Evolutionary conservation across 2,113 vertebrate genomes (phyloP), one percentile per base, ranked within the genome.

Genomic region (Rhinoderma darwinii): DNA sequence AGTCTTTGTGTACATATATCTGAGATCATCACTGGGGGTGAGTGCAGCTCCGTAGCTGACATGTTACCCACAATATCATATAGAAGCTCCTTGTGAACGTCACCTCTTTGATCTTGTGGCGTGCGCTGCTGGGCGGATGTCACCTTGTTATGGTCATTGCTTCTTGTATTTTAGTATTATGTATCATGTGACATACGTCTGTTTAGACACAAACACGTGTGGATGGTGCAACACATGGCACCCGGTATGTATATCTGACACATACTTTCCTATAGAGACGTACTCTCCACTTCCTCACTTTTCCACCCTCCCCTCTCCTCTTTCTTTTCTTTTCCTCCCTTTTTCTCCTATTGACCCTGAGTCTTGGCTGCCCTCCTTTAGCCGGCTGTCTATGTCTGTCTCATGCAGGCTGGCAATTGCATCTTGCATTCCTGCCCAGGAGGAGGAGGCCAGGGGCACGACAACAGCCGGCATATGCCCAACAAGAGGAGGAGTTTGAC

Each of bases 361-460:
- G 74, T 63, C 25, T 88, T 88, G 86, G 79, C 86, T 76, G 68
- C 80, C 63, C 14, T 76, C 78, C 86, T 43, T 83, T 39, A 82
- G 10, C 72, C 86, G 51, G 78, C 86, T 88, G 86, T 83, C 80
- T 88, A 22, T 77, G 78, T 82, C 70, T 88, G 70, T 88, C 79
- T 88, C 79, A 25, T 32, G 15, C 61, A 86, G 84, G 84, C 32
- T 86, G 77, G 61, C 76, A 81, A 12, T 80, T 80, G 61, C 30
- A 37, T 75, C 43, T 43, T 14, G 35, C 43, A 32, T 61, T 59
- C 84, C 75, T 51, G 78, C 30, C 78, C 68, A 73, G 47, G 68
- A 87, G 80, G 78, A 82, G 73, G 70, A 83, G 63, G 14, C 37
- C 1, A 73, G 39, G 68, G 77, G 68, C n/a, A 32, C 39, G 37